Conservation (phyloP, 2,888 invertebrate genomes). For the Tipula confusa region DNA sequence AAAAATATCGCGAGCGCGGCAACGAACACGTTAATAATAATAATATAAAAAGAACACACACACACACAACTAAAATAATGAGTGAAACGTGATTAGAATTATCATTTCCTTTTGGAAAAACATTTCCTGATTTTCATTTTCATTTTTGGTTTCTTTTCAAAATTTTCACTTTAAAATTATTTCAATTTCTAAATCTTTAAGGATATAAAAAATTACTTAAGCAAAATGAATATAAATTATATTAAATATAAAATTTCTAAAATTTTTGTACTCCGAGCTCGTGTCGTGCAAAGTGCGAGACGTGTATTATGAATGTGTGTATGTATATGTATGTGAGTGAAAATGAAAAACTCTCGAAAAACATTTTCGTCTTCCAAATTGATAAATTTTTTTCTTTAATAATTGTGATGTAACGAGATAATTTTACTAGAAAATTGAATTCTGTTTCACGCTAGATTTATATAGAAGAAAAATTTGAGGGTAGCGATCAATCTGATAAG, state of each 20-base stretch:
- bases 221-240: conserved; percentile 12
- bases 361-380: background rate
- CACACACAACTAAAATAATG: conserved; percentile 20
- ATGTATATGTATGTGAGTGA: background rate
- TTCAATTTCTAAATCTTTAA: background rate
- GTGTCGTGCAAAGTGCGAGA: too few species aligned
- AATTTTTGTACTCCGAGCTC: conserved; percentile 7
- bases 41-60: too few species aligned
- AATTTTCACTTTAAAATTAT: background rate
- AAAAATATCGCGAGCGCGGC: background rate
- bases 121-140: background rate
- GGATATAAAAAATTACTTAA: conserved; percentile 25
- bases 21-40: background rate
- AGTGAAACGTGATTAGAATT: background rate
- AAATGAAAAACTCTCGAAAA: background rate
- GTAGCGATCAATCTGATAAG: too few species aligned
- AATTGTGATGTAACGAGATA: background rate
- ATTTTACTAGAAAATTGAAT: background rate
- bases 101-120: background rate
- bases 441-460: too few species aligned
- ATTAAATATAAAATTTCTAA: background rate
- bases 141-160: background rate
- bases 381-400: background rate
- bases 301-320: too few species aligned
- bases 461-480: too few species aligned